Evolutionary conservation across 2,797 vertebrate genomes (phyloP), one percentile per base, ranked within the genome.

Genomic region (Scarus forsteni): DNA sequence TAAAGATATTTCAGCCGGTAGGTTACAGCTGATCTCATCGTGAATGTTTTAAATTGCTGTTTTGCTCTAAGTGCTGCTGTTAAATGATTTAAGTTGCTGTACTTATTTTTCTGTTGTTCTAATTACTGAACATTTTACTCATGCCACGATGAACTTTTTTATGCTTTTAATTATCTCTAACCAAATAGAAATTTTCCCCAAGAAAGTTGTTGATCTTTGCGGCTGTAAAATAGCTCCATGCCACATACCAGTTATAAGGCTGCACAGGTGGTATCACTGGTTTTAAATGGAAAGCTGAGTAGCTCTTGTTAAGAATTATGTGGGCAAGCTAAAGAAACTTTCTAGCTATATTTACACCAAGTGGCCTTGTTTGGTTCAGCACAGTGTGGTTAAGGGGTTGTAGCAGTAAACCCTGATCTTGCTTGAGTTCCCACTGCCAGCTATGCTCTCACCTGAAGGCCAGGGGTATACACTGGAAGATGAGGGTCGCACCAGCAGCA

Each of bases 1-100:
- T 99, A 9, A 99, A 99, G 95, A 99, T 99, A 92, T 99, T 99
- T 93, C 97, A 99, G 82, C 98, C 98, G 89, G 98, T 99, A 93
- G 92, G 98, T 98, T 63, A n/a, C 19, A 67, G n/a, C 48, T 59
- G 27, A 15, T 69, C 9, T 53, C 5, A 66, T 12, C 3, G 15
- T 43, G 7, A 60, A 48, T 5, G 1, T 13, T 35, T 70, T 49
- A 3, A 56, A 12, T 60, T 19, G 16, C 1, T 9, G 7, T 60
- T 7, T 64, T 40, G 36, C 13, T 15, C 7, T 6, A 8, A 45
- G 8, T 49, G 13, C 0, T 62, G 3, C 5, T 4, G 35, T 16
- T 8, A 1, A 70, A 54, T 69, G 3, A 36, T 39, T 51, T 12
- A 36, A 27, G 9, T 18, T 55, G 10, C 14, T 43, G 4, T 19